phyloP scores from a whole-genome alignment of 2,113 vertebrate species.

The Xiphophorus hellerii region DNA sequence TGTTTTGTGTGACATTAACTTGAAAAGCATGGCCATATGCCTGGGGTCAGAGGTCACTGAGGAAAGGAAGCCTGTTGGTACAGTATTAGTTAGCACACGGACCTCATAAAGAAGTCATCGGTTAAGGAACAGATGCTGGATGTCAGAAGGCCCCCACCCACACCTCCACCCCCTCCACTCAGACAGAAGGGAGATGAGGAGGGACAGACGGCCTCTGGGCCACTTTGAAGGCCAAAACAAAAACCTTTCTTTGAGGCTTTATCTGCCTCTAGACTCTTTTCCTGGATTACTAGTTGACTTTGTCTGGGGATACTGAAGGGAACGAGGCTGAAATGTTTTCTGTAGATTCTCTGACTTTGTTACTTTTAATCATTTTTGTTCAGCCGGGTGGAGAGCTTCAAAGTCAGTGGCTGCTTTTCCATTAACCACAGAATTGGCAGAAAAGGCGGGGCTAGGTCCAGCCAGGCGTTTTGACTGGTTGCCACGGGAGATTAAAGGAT shows the following conservation, averaged over 20 bases:
- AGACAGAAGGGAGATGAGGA: constrained; percentile 63
- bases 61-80: constrained; percentile 19
- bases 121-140: constrained; percentile 61
- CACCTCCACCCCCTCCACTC: neutral
- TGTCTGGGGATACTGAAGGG: neutral
- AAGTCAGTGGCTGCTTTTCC: neutral
- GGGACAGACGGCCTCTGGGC: constrained; percentile 46
- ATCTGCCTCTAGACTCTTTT: constrained; percentile 18
- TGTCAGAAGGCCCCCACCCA: constrained; percentile 60
- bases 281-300: neutral
- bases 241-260: constrained; percentile 37
- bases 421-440: too few species aligned
- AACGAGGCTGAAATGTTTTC: too few species aligned
- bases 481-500: too few species aligned
- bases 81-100: constrained; percentile 54
- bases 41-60: neutral
- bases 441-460: too few species aligned
- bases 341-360: neutral
- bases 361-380: neutral
- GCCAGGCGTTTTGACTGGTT: too few species aligned
- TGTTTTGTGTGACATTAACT: constrained; percentile 32
- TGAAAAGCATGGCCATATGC: constrained; percentile 34
- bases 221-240: constrained; percentile 44
- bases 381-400: neutral
- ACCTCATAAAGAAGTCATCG: constrained; percentile 26